phyloP scores from a whole-genome alignment of 1,140 invertebrate species.

The Whitmania pigra region DNA sequence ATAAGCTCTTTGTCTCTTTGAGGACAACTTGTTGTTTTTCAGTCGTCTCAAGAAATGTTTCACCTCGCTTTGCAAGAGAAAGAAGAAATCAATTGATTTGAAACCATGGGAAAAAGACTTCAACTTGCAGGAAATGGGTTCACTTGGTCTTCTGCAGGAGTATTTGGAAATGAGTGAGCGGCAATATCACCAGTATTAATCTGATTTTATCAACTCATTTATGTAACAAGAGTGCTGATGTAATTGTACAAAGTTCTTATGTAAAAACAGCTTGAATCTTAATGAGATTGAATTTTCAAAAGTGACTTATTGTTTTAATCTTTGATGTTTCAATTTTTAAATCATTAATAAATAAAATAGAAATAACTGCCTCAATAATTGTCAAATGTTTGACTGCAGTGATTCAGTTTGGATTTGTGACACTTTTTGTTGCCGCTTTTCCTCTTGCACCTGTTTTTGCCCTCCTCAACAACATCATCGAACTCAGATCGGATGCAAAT shows the following conservation, averaged over 20 bases:
- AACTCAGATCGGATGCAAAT: conserved; percentile 67
- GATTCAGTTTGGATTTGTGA: conserved; percentile 72
- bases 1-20: too few species aligned
- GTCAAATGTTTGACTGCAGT: conserved; percentile 29
- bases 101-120: conserved; percentile 38
- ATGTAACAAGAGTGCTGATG: too few species aligned
- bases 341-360: neutral
- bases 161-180: conserved; percentile 25
- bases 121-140: conserved; percentile 16
- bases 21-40: conserved; percentile 10
- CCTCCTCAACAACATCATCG: conserved; percentile 68
- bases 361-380: neutral
- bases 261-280: too few species aligned
- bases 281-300: too few species aligned
- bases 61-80: conserved; percentile 20
- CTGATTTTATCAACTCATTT: too few species aligned
- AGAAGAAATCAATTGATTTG: conserved; percentile 34
- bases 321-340: neutral
- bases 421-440: conserved; percentile 71
- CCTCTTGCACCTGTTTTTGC: conserved; percentile 69
- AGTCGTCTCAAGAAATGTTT: conserved; percentile 38
- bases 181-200: neutral
- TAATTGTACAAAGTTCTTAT: too few species aligned
- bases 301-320: too few species aligned
- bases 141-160: conserved; percentile 20